These are phyloP conservation scores for Falco columbarius DNA, from an alignment of 2,797 vertebrate genomes.

Conservation along the genomic window DNA sequence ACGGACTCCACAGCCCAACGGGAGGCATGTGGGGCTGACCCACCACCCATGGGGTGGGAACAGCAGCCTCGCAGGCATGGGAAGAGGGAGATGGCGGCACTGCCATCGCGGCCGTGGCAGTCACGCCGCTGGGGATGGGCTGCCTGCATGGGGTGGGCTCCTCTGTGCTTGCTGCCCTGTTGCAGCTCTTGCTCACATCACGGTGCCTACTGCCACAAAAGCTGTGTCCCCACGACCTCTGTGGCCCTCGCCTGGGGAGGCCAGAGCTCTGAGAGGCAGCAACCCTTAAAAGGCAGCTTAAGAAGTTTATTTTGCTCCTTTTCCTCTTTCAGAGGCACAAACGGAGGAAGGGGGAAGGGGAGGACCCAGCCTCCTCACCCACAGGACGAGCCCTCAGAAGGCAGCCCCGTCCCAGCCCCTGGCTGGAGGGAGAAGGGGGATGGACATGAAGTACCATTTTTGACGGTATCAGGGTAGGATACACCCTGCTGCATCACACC, in stretches of 20 bases:
- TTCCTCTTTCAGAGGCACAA: neutral
- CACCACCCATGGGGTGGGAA: accelerated
- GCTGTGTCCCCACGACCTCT: neutral
- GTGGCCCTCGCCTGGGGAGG: accelerated
- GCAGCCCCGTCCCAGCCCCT: neutral
- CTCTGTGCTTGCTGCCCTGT: neutral
- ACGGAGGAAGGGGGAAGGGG: neutral
- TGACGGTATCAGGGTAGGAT: neutral
- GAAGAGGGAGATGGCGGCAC: too few relatives aligned
- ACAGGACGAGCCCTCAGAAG: neutral
- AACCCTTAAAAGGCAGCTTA: neutral
- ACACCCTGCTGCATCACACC: accelerated
- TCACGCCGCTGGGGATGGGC: accelerated
- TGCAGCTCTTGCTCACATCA: neutral
- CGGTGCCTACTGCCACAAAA: neutral
- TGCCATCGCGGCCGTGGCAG: accelerated
- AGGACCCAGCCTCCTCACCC: neutral
- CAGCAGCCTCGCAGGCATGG: accelerated
- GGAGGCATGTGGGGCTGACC: accelerated
- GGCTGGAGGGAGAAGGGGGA: accelerated
- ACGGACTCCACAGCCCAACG: neutral
- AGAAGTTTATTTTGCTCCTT: neutral
- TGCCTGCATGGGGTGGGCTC: neutral
- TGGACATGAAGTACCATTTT: neutral
- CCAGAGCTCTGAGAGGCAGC: neutral